Percentiles rank a stretch among this genome's conserved stretches.
Evolutionary conservation across 2,888 invertebrate species (phyloP).

Genomic region (Sympetrum striolatum): DNA sequence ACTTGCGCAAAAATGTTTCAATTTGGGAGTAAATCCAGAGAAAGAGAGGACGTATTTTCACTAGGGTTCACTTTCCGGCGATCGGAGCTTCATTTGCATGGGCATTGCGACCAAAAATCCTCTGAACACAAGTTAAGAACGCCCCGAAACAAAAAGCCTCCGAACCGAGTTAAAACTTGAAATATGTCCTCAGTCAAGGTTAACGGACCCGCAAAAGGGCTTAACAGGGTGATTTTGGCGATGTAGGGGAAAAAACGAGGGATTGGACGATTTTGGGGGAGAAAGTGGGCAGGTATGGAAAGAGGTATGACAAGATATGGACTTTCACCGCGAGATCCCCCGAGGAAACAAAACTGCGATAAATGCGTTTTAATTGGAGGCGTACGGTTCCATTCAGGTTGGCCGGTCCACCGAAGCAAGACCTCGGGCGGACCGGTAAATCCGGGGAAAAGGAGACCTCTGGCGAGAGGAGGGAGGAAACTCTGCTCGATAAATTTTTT

Average conservation of each 20-base stretch:
- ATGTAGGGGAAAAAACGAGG: neutral
- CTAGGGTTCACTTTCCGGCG: too few relatives aligned
- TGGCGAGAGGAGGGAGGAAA: neutral
- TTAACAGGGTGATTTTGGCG: neutral
- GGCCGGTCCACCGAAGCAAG: neutral
- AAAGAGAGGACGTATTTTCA: too few relatives aligned
- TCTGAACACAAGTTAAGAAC: too few relatives aligned
- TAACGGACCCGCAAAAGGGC: neutral
- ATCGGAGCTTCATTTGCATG: too few relatives aligned
- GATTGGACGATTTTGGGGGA: neutral
- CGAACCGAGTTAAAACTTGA: too few relatives aligned
- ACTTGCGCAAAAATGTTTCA: too few relatives aligned
- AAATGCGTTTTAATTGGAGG: neutral
- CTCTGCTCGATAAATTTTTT: too few relatives aligned
- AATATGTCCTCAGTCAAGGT: neutral
- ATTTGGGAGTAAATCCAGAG: too few relatives aligned
- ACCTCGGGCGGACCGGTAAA: neutral
- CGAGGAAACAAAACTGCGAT: neutral
- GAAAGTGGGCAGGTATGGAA: neutral
- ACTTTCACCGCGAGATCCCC: neutral
- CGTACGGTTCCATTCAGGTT: neutral
- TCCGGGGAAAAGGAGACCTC: neutral
- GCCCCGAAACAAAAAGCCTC: too few relatives aligned
- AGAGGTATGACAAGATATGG: neutral
- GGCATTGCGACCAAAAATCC: too few relatives aligned